These are phyloP conservation scores for Gobio gobio DNA, from an alignment of 2,113 vertebrate species.

Conservation along the genomic window DNA sequence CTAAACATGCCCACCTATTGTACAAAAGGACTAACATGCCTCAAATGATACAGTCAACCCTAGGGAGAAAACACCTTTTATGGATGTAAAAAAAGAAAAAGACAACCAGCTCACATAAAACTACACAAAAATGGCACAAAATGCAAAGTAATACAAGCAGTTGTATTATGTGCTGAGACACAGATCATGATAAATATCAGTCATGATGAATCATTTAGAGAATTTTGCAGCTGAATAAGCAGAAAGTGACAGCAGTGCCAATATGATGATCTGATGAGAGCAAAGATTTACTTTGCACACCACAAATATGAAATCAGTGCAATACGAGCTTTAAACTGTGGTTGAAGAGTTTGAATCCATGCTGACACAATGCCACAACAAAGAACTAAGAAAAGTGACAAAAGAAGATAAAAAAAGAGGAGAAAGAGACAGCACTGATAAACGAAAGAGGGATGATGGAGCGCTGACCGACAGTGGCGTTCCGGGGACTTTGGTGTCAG, in stretches of 20 bases:
- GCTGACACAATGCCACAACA: constrained; percentile 42
- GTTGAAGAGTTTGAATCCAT: constrained; percentile 43
- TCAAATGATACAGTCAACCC: constrained; percentile 44
- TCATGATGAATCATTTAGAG: constrained; percentile 12
- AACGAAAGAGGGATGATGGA: constrained; percentile 64
- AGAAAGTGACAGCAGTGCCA: constrained; percentile 8
- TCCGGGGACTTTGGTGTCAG: constrained; percentile 73
- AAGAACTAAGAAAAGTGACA: constrained; percentile 55
- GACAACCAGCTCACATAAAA: neutral
- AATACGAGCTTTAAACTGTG: neutral
- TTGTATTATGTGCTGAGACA: neutral
- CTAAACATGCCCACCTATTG: constrained; percentile 34
- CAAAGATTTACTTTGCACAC: constrained; percentile 32
- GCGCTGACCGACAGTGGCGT: constrained; percentile 70
- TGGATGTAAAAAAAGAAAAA: neutral
- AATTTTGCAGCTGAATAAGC: constrained; percentile 21
- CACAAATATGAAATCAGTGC: neutral
- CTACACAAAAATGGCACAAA: constrained; percentile 9
- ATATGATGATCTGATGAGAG: neutral
- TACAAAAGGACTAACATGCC: constrained; percentile 54
- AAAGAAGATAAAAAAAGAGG: constrained; percentile 42
- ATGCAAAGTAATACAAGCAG: constrained; percentile 5
- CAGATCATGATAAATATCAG: constrained; percentile 1
- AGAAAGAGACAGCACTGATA: constrained; percentile 13
- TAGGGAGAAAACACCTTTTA: constrained; percentile 31